Evolutionary conservation across 64 coral and sea anemone species (phyloP), one percentile per base, ranked within the genome.

Genomic region (Orbicella faveolata): DNA sequence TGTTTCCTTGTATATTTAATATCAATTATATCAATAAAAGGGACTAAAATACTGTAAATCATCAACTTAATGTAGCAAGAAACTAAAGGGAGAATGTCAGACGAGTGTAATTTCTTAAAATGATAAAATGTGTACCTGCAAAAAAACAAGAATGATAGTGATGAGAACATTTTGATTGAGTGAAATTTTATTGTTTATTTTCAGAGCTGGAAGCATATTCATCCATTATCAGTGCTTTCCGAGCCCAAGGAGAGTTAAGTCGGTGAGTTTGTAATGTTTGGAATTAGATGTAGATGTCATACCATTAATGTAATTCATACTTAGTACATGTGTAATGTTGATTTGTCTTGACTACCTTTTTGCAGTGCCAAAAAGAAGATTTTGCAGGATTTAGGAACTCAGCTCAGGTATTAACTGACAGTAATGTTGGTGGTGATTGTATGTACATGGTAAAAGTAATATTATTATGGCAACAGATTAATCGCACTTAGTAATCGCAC

Each of bases 151-250:
- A 36, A 39, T 35, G 26, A 36, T 75, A 2, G 17, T 1, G 9
- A 39, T 21, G 34, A 36, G 6, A 39, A 33, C 11, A 52, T 20
- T 6, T 76, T 39, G 9, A 88, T n/a, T 35, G n/a, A 88, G 68
- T 25, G 34, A 4, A 21, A 75, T 55, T 79, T 6, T 61, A 34
- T 86, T 54, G 33, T 19, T 23, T 52, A 73, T 66, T 65, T 65
- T 82, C 35, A 99, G 97, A 99, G 80, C 91, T 99, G 74, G 97
- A 99, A 88, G 97, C 97, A 36, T 99, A 99, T 87, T 99, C 97
- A 41, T 86, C 97, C 18, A 91, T 95, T 33, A 94, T 99, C 39
- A 99, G 94, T 93, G 93, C 94, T 69, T 96, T 99, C 39, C 89
- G 97, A 75, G 97, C 97, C 26, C 97, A 99, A 89, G 97, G 97